Conservation (phyloP, 2,113 vertebrate species). For the Isichthys henryi region DNA sequence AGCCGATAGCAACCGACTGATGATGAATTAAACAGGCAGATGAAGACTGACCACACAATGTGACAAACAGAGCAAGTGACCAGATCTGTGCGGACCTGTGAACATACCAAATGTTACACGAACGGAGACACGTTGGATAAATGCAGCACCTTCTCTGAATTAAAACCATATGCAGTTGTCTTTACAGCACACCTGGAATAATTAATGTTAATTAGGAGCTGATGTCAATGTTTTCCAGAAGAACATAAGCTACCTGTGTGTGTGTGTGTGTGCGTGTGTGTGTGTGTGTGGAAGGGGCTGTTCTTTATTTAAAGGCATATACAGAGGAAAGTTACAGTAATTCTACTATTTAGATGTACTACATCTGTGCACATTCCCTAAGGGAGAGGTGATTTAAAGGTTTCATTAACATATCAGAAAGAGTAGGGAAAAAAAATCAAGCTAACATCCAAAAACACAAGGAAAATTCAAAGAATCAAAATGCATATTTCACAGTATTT, state of each 20-base stretch:
- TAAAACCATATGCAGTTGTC: neutral
- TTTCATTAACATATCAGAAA: neutral
- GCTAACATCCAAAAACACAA: neutral
- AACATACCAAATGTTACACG: neutral
- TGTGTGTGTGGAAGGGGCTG: too few relatives aligned
- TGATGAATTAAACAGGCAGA: neutral
- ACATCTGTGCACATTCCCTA: neutral
- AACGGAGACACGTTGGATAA: neutral
- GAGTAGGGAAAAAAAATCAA: neutral
- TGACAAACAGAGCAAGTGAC: neutral
- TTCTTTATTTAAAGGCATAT: neutral
- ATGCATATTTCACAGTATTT: slow-evolving; percentile 1
- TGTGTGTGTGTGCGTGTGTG: neutral
- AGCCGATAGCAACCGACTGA: neutral
- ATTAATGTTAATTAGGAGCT: neutral
- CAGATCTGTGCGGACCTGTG: neutral
- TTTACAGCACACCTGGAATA: neutral
- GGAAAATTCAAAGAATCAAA: neutral
- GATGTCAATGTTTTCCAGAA: neutral
- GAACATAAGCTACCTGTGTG: neutral
- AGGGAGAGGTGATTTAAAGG: neutral
- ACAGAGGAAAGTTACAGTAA: neutral
- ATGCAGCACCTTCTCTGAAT: neutral
- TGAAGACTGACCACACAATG: neutral
- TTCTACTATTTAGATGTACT: neutral